Evolutionary conservation across 35 echinoderm and acorn worm genomes (phyloP).

Genomic region (Ophioderma brevispina): DNA sequence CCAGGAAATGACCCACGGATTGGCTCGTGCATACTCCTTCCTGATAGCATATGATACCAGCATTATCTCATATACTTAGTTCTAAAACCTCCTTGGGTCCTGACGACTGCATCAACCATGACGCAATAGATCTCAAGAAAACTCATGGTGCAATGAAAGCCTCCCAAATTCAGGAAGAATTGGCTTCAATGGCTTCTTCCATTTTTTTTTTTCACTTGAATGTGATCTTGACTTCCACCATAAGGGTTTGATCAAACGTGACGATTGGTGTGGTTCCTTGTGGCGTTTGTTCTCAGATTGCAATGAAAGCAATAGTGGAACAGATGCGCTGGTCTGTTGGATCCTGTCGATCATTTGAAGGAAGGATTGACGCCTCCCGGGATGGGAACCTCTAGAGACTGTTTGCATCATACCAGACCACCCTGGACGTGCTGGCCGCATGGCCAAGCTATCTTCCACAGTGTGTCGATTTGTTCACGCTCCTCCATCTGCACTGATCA

Average conservation of each 20-base stretch:
- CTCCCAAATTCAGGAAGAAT: background rate
- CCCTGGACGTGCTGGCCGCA: conserved; percentile 10
- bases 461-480: background rate
- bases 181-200: background rate
- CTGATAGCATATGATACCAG: background rate
- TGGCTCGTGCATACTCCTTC: conserved; percentile 3
- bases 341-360: conserved; percentile 52
- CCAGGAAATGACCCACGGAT: conserved; percentile 47
- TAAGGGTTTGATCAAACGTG: conserved; percentile 20
- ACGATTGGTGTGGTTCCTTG: background rate
- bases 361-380: conserved; percentile 47
- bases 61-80: conserved; percentile 34
- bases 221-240: conserved; percentile 16
- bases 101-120: conserved; percentile 41
- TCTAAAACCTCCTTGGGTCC: conserved; percentile 53
- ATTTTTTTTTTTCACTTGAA: background rate
- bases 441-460: conserved; percentile 31
- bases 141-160: conserved; percentile 20
- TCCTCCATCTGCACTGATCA: background rate
- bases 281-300: background rate
- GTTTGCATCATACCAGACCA: conserved; percentile 73
- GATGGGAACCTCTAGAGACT: conserved; percentile 11
- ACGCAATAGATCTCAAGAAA: conserved; percentile 54
- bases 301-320: conserved; percentile 31
- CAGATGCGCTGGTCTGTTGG: conserved; percentile 66